Evolutionary conservation across 2,888 invertebrate genomes (phyloP).

Genomic region (Sinhomidia bicolor): DNA sequence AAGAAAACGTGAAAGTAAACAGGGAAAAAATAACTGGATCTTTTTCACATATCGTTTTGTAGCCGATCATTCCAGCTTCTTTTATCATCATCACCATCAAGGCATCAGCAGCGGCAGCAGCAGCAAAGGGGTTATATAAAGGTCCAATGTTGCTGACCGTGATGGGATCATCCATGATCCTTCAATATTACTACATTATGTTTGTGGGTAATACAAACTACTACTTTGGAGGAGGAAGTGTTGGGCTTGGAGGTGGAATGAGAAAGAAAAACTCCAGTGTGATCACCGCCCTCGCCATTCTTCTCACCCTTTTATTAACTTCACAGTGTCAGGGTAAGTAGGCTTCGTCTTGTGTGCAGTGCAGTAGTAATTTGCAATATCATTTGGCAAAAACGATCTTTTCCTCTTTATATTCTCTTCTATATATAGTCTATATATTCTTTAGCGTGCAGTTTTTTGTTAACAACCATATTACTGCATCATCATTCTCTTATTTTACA

Average conservation of each 20-base stretch:
- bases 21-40: conserved; percentile 2
- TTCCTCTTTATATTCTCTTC: no score
- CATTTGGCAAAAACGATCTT: not conserved
- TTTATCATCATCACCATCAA: not conserved
- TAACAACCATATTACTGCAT: not conserved
- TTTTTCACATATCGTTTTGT: conserved; percentile 9
- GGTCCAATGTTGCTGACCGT: conserved; percentile 77
- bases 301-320: conserved; percentile 78
- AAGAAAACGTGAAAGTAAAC: not conserved
- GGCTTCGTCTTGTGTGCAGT: not conserved
- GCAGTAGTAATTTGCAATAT: conserved; percentile 12
- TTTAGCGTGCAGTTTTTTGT: not conserved
- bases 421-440: no score
- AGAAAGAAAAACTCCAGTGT: conserved; percentile 76
- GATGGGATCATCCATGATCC: conserved; percentile 78
- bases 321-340: conserved; percentile 80
- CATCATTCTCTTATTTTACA: no score
- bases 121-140: not conserved
- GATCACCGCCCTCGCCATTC: conserved; percentile 77
- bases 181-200: conserved; percentile 70
- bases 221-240: conserved; percentile 33
- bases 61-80: not conserved
- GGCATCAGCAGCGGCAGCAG: not conserved
- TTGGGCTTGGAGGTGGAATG: conserved; percentile 58
- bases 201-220: conserved; percentile 23